Evolutionary conservation across 1,140 invertebrate genomes (phyloP).

Genomic region (Diachasmimorpha longicaudata): DNA sequence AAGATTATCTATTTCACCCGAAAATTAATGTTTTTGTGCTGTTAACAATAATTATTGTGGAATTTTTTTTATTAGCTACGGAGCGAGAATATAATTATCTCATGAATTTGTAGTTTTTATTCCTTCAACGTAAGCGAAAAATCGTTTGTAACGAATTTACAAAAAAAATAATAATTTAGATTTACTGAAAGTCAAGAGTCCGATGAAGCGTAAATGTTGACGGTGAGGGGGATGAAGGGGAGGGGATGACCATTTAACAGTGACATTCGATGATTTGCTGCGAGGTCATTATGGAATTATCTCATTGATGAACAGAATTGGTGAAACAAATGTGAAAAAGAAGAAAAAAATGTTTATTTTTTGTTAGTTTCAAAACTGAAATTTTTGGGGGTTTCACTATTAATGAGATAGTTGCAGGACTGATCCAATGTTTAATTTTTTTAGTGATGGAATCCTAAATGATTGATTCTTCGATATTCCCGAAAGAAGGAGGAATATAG

Average conservation of each 20-base stretch:
- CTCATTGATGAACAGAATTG: no score
- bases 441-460: no score
- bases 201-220: not conserved
- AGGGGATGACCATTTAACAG: not conserved
- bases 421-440: no score
- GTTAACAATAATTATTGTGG: conserved; percentile 26
- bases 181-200: not conserved
- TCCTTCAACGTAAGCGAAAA: not conserved
- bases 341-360: no score
- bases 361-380: no score
- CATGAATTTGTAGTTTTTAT: not conserved
- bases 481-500: no score
- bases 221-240: not conserved
- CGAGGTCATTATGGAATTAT: no score
- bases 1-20: conserved; percentile 37
- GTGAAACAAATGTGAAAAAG: no score
- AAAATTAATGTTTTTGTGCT: conserved; percentile 13
- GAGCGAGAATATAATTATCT: not conserved
- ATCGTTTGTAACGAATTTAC: not conserved
- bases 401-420: no score
- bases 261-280: no score
- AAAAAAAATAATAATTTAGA: not conserved
- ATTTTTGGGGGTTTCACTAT: no score
- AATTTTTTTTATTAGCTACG: conserved; percentile 10
- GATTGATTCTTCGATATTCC: no score